Conservation (phyloP, 2,797 vertebrate species). For the Acanthiza pusilla region DNA sequence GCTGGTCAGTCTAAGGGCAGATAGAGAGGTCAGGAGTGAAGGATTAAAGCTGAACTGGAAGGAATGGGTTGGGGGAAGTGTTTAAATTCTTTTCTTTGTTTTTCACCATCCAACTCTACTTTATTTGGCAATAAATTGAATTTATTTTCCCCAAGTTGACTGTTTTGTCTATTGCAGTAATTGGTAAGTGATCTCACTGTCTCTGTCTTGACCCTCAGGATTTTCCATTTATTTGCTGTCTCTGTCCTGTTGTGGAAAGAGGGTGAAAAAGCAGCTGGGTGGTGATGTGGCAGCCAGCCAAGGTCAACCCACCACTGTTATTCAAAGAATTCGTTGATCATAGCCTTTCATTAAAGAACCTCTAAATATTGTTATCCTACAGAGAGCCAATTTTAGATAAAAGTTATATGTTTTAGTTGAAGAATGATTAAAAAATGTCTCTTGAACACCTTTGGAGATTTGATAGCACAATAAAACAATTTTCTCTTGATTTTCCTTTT, state of each 20-base stretch:
- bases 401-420: background rate
- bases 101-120: background rate
- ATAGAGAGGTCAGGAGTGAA: background rate
- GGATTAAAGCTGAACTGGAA: background rate
- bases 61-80: background rate
- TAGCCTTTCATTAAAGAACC: background rate
- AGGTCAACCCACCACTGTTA: background rate
- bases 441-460: background rate
- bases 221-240: background rate
- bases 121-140: background rate
- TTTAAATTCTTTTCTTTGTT: background rate
- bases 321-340: background rate
- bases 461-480: background rate
- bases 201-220: background rate
- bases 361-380: background rate
- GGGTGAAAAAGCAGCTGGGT: background rate
- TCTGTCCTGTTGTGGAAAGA: background rate
- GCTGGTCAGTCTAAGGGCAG: background rate
- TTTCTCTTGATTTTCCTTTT: background rate
- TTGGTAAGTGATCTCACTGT: background rate
- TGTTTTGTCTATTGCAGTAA: background rate
- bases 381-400: background rate
- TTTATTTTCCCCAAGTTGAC: background rate
- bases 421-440: background rate
- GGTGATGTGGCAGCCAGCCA: background rate